phyloP scores from a whole-genome alignment of 2,888 invertebrate species.

The Napeogenes sylphis region DNA sequence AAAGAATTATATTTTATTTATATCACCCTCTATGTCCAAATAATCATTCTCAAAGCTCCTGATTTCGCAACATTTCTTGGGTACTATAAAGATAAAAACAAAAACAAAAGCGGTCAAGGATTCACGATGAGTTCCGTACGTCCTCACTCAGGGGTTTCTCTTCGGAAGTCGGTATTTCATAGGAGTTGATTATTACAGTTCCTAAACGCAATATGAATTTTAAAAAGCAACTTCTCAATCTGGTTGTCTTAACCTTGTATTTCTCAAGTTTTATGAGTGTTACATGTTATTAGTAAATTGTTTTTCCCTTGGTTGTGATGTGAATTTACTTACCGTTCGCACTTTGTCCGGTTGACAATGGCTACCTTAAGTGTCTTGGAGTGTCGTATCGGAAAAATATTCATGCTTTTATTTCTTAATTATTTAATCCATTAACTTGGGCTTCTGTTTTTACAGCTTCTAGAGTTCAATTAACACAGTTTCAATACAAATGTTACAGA shows the following conservation, averaged over 20 bases:
- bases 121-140: conserved; percentile 15
- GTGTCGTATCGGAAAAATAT: background rate
- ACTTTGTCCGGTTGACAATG: background rate
- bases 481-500: background rate
- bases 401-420: background rate
- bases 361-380: background rate
- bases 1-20: background rate
- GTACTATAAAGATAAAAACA: conserved; percentile 21
- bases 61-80: conserved; percentile 30
- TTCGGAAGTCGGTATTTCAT: background rate
- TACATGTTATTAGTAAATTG: background rate
- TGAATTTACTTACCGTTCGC: background rate
- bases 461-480: background rate
- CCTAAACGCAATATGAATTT: too few relatives aligned
- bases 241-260: too few relatives aligned
- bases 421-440: background rate
- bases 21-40: background rate
- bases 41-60: conserved; percentile 13
- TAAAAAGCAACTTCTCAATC: too few relatives aligned
- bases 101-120: conserved; percentile 13
- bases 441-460: background rate
- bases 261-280: too few relatives aligned
- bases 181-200: too few relatives aligned
- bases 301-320: background rate
- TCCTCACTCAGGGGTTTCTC: background rate